A percentile compares a stretch with the other conserved stretches of the same genome.
Conservation (phyloP, 2,797 vertebrate species). For the Sebastes hopkinsi region DNA sequence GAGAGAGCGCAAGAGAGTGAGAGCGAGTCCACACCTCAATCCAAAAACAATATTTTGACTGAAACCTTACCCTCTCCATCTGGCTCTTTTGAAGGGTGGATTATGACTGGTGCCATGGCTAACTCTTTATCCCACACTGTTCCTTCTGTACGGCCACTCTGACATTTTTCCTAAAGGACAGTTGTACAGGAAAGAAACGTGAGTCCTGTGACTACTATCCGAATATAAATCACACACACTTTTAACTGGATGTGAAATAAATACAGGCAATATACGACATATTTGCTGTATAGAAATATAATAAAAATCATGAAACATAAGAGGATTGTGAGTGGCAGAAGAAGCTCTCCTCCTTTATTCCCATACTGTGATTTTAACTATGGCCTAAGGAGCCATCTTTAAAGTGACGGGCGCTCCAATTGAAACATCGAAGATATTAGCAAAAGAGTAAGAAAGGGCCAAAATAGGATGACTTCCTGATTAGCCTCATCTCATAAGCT, state of each 20-base stretch:
- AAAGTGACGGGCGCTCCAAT: constrained; percentile 64
- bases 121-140: constrained; percentile 80
- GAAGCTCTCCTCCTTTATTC: constrained; percentile 2
- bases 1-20: constrained; percentile 56
- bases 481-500: constrained; percentile 62
- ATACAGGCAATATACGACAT: background rate
- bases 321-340: background rate
- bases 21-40: constrained; percentile 74
- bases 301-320: background rate
- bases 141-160: constrained; percentile 73
- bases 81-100: constrained; percentile 88
- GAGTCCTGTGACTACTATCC: constrained; percentile 32
- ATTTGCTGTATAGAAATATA: background rate
- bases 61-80: constrained; percentile 86
- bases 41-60: constrained; percentile 87
- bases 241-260: constrained; percentile 7
- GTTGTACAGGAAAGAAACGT: constrained; percentile 53
- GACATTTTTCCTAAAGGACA: constrained; percentile 65
- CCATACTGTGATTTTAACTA: constrained; percentile 50
- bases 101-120: constrained; percentile 83
- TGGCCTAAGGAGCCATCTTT: constrained; percentile 58
- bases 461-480: constrained; percentile 66
- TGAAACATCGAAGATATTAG: constrained; percentile 67
- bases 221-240: constrained; percentile 26
- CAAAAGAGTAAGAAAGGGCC: constrained; percentile 44